phyloP scores from a whole-genome alignment of 1,140 invertebrate species.

The Bombus terrestris region DNA sequence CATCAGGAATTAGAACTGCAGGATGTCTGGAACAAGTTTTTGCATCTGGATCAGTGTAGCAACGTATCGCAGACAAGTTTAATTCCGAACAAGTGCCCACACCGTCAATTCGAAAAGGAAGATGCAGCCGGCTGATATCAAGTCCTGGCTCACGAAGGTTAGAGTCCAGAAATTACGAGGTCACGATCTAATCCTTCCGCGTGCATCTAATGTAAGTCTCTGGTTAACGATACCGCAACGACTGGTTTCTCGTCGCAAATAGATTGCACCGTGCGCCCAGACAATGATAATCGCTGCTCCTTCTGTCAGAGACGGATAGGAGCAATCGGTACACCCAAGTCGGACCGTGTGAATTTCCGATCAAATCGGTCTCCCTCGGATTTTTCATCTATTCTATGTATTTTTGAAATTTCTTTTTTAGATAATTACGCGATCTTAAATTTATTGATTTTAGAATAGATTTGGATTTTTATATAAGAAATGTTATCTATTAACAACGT shows the following conservation, averaged over 20 bases:
- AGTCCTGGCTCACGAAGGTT: constrained; percentile 42
- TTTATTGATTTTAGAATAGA: too few species aligned
- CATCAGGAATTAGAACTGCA: not conserved
- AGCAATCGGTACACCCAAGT: constrained; percentile 75
- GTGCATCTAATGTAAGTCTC: constrained; percentile 65
- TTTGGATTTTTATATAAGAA: too few species aligned
- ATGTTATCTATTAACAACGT: too few species aligned
- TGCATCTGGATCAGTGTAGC: not conserved
- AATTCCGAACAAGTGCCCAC: constrained; percentile 34
- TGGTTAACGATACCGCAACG: constrained; percentile 56
- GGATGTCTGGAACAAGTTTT: not conserved
- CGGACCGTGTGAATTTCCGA: constrained; percentile 74
- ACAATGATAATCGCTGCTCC: constrained; percentile 73
- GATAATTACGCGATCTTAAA: too few species aligned
- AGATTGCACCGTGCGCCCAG: constrained; percentile 64
- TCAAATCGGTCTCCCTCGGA: constrained; percentile 23
- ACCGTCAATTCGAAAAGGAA: constrained; percentile 24
- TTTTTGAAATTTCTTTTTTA: not conserved
- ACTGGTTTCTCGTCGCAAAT: constrained; percentile 65
- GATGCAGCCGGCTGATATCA: constrained; percentile 62
- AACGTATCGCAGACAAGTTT: not conserved
- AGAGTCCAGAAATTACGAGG: constrained; percentile 61
- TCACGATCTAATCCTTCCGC: constrained; percentile 66
- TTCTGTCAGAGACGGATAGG: constrained; percentile 73
- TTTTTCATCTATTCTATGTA: not conserved